A percentile compares a stretch with the other conserved stretches of the same genome.
Evolutionary conservation across 2,113 vertebrate genomes (phyloP).

Genomic region (Mesoclemmys tuberculata): DNA sequence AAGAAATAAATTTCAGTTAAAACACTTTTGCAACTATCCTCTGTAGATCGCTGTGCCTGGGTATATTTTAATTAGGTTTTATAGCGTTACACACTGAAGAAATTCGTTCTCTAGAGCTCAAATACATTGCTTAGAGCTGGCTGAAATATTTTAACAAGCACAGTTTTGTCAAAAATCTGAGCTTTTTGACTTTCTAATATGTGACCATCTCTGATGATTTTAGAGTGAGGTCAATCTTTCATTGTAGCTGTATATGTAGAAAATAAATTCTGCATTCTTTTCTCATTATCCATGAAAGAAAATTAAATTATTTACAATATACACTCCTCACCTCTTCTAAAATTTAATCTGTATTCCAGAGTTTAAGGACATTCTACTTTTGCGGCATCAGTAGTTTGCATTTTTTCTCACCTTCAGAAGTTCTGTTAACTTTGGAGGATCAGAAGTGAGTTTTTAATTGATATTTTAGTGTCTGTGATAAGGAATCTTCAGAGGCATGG

Average conservation of each 20-base stretch:
- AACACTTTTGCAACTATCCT: not conserved
- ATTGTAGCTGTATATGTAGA: not conserved
- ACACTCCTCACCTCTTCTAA: not conserved
- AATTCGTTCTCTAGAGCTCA: not conserved
- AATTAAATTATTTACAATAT: not conserved
- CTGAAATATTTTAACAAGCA: not conserved
- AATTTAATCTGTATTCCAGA: not conserved
- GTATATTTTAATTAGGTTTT: not conserved
- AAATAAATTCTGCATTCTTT: not conserved
- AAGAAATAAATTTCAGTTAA: not conserved
- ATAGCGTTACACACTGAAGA: not conserved
- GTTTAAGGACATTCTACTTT: not conserved
- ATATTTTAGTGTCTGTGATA: not conserved
- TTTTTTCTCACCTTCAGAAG: not conserved
- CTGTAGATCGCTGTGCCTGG: not conserved
- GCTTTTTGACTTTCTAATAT: not conserved
- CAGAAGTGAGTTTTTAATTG: not conserved
- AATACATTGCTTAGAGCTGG: slow-evolving; percentile 13
- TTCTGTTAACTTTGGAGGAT: not conserved
- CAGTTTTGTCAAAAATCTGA: not conserved
- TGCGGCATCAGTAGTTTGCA: not conserved
- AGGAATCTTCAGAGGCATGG: not conserved
- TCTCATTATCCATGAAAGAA: not conserved
- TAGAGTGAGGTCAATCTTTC: not conserved
- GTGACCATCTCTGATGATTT: not conserved